These are phyloP conservation scores for Trogon melanurus DNA, from an alignment of 2,113 vertebrate genomes.

Conservation along the genomic window DNA sequence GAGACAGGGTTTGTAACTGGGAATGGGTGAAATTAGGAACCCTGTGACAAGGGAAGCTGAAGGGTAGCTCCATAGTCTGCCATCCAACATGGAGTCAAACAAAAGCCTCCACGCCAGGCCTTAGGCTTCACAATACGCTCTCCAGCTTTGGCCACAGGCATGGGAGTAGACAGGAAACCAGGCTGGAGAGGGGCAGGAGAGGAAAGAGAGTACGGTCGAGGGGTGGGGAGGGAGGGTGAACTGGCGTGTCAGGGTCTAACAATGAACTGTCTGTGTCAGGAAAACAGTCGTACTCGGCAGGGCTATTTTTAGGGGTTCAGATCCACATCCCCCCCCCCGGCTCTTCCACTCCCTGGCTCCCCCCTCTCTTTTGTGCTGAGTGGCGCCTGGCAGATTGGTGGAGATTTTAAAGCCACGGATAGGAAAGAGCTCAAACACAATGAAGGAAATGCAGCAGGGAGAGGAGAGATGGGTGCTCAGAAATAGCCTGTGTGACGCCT, in stretches of 20 bases:
- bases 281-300: constrained; percentile 69
- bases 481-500: constrained; percentile 32
- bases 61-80: background rate
- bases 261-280: constrained; percentile 75
- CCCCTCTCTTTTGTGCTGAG: constrained; percentile 64
- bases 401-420: constrained; percentile 71
- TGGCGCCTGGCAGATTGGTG: constrained; percentile 75
- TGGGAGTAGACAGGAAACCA: constrained; percentile 54
- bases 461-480: constrained; percentile 53
- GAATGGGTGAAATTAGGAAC: background rate
- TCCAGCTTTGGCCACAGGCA: background rate
- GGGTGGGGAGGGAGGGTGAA: constrained; percentile 25
- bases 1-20: background rate
- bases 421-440: constrained; percentile 73
- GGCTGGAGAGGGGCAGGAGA: constrained; percentile 20
- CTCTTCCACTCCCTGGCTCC: constrained; percentile 20
- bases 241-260: constrained; percentile 65
- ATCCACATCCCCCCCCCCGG: constrained; percentile 50
- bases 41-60: background rate
- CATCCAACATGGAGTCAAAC: background rate
- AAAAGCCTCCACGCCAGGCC: background rate
- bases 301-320: constrained; percentile 78
- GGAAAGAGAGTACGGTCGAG: constrained; percentile 10
- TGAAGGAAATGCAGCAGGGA: constrained; percentile 52
- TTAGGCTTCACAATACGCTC: background rate